A percentile compares a stretch with the other conserved stretches of the same genome.
Conservation (phyloP, 92 coral and sea anemone genomes). For the Montipora capitata region DNA sequence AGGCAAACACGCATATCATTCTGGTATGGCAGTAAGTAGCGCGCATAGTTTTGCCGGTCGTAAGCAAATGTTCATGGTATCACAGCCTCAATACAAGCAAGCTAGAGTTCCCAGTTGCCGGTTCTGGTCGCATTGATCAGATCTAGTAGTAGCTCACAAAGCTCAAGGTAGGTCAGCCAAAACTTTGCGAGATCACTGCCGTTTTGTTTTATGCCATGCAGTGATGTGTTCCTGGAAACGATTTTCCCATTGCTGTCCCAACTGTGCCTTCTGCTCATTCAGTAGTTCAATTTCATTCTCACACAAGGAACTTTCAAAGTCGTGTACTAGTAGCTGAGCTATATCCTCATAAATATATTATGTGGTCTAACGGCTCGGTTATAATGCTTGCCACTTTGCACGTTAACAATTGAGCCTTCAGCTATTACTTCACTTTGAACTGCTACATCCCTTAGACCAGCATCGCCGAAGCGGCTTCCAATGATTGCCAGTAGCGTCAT, state of each 20-base stretch:
- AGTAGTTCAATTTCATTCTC: too few species aligned
- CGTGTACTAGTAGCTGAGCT: constrained; percentile 14
- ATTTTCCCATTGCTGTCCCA: constrained; percentile 56
- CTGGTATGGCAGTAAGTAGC: constrained; percentile 60
- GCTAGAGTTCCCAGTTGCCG: constrained; percentile 66
- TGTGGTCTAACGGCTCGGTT: constrained; percentile 70
- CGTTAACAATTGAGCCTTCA: constrained; percentile 53
- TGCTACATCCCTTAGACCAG: constrained; percentile 68
- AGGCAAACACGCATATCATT: constrained; percentile 73
- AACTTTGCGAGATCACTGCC: constrained; percentile 61
- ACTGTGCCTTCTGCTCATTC: too few species aligned
- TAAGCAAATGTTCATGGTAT: constrained; percentile 75
- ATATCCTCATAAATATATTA: constrained; percentile 78
- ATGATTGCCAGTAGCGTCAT: constrained; percentile 77
- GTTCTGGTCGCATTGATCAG: constrained; percentile 77
- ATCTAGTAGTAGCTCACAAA: constrained; percentile 60
- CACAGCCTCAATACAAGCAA: constrained; percentile 65
- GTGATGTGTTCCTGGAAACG: constrained; percentile 57
- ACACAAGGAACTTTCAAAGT: too few species aligned
- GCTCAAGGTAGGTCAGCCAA: constrained; percentile 72
- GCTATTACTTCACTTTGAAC: constrained; percentile 70
- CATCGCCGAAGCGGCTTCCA: constrained; percentile 69
- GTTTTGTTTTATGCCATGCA: constrained; percentile 64
- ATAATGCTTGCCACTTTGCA: constrained; percentile 55
- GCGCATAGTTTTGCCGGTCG: constrained; percentile 71